phyloP scores from a whole-genome alignment of 2,797 vertebrate species.

The Ammospiza maritima region DNA sequence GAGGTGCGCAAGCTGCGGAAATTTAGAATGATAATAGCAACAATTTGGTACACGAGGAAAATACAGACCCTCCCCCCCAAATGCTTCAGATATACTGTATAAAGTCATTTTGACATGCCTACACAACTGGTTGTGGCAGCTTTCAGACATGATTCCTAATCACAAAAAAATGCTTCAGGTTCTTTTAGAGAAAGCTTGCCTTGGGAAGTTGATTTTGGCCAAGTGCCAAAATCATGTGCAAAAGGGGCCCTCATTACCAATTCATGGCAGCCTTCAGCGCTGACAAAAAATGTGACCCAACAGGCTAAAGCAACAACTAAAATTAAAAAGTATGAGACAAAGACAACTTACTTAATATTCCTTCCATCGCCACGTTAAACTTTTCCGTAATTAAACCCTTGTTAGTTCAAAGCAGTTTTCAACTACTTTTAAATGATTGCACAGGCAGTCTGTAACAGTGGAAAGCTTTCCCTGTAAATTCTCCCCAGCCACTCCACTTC shows the following conservation, averaged over 20 bases:
- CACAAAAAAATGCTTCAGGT: slow-evolving; percentile 81
- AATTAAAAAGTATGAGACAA: slow-evolving; percentile 84
- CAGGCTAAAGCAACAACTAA: slow-evolving; percentile 83
- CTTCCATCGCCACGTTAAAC: slow-evolving; percentile 80
- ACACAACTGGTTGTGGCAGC: slow-evolving; percentile 80
- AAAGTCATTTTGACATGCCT: slow-evolving; percentile 84
- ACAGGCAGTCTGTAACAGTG: slow-evolving; percentile 75
- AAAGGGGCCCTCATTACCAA: slow-evolving; percentile 84
- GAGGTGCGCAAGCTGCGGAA: slow-evolving; percentile 42
- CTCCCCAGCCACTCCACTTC: slow-evolving; percentile 62
- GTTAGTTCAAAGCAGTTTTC: slow-evolving; percentile 78
- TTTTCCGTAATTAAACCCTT: slow-evolving; percentile 81
- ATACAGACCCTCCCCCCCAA: background rate
- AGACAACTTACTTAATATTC: slow-evolving; percentile 85
- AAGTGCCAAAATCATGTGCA: slow-evolving; percentile 82
- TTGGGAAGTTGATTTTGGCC: slow-evolving; percentile 88
- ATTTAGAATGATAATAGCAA: slow-evolving; percentile 69
- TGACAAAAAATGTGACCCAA: slow-evolving; percentile 85
- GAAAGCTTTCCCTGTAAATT: slow-evolving; percentile 70
- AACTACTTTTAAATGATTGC: slow-evolving; percentile 77
- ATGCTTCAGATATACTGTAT: slow-evolving; percentile 76
- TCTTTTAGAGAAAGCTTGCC: slow-evolving; percentile 83
- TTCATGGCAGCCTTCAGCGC: slow-evolving; percentile 87
- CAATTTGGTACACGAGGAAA: slow-evolving; percentile 57
- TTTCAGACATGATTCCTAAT: slow-evolving; percentile 80